These are phyloP conservation scores for Luffia ferchaultella DNA, from an alignment of 2,888 invertebrate species.

Conservation along the genomic window DNA sequence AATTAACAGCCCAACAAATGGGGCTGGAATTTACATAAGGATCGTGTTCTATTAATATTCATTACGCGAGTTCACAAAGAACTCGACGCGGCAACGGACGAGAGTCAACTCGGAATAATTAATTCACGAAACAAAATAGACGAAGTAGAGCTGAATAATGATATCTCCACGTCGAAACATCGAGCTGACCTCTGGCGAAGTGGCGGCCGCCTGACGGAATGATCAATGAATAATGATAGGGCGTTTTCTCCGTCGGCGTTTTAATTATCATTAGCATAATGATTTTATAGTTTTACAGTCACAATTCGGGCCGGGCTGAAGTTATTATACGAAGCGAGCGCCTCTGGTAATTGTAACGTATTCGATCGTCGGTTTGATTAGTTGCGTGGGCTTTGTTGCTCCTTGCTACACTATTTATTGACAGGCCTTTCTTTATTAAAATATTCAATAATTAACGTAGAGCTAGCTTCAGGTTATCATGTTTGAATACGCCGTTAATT, in stretches of 20 bases:
- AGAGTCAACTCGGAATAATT: constrained; percentile 2
- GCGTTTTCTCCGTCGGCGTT: constrained; percentile 6
- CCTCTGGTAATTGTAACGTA: constrained; percentile 26
- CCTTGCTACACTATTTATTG: too few relatives aligned
- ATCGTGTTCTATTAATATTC: constrained; percentile 38
- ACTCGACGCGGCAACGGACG: constrained; percentile 5
- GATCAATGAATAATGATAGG: constrained; percentile 1
- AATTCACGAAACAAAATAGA: constrained; percentile 7
- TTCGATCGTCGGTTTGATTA: constrained; percentile 28
- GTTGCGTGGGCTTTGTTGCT: too few relatives aligned
- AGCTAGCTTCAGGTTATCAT: too few relatives aligned
- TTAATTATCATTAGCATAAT: constrained; percentile 26
- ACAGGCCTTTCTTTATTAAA: too few relatives aligned
- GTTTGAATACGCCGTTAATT: too few relatives aligned
- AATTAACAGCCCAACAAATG: constrained; percentile 25
- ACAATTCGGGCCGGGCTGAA: neutral
- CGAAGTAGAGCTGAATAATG: constrained; percentile 5
- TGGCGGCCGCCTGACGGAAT: neutral
- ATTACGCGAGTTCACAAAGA: constrained; percentile 33
- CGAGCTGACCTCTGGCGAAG: constrained; percentile 7
- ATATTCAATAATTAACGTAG: too few relatives aligned
- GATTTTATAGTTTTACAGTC: constrained; percentile 19
- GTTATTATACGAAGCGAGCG: too few relatives aligned
- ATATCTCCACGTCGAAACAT: constrained; percentile 6
- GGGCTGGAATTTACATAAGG: constrained; percentile 36